Evolutionary conservation across 2,113 vertebrate species (phyloP).

Genomic region (Ophiodon elongatus): DNA sequence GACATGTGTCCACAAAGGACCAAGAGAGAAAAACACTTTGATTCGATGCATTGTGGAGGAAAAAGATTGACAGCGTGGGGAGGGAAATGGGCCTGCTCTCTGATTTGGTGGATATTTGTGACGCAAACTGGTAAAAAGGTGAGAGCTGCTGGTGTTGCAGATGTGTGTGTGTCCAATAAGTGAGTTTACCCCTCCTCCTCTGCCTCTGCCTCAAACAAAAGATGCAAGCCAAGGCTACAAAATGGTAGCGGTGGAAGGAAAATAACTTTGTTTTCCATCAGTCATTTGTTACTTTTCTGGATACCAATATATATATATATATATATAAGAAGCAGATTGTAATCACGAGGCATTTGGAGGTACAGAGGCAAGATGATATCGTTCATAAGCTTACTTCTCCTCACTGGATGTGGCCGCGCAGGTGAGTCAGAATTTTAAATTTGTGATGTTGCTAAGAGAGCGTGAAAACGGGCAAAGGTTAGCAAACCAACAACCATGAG

Average conservation of each 20-base stretch:
- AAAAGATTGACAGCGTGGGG: slow-evolving; percentile 24
- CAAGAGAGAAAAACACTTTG: slow-evolving; percentile 36
- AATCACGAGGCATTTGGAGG: background rate
- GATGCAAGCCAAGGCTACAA: slow-evolving; percentile 38
- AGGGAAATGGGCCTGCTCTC: slow-evolving; percentile 36
- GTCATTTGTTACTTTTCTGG: slow-evolving; percentile 34
- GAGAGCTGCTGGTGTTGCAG: slow-evolving; percentile 29
- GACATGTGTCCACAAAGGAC: slow-evolving; percentile 52
- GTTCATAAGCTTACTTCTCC: slow-evolving; percentile 34
- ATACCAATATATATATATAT: too few relatives aligned
- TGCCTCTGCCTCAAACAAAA: slow-evolving; percentile 52
- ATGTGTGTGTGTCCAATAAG: slow-evolving; percentile 37
- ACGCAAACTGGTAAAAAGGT: slow-evolving; percentile 59
- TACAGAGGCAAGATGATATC: slow-evolving; percentile 28
- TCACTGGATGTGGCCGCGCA: slow-evolving; percentile 36
- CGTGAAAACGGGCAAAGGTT: slow-evolving; percentile 1
- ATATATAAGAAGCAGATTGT: slow-evolving; percentile 11
- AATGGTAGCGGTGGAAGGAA: slow-evolving; percentile 26
- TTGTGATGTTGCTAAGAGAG: slow-evolving; percentile 23
- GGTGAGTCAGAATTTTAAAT: slow-evolving; percentile 54
- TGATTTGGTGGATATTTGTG: slow-evolving; percentile 69
- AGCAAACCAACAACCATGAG: slow-evolving; percentile 12
- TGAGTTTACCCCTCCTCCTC: slow-evolving; percentile 21
- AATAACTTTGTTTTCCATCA: slow-evolving; percentile 24
- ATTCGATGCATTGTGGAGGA: slow-evolving; percentile 30